Evolutionary conservation across 2,113 vertebrate species (phyloP).

Genomic region (Haemorhous mexicanus): DNA sequence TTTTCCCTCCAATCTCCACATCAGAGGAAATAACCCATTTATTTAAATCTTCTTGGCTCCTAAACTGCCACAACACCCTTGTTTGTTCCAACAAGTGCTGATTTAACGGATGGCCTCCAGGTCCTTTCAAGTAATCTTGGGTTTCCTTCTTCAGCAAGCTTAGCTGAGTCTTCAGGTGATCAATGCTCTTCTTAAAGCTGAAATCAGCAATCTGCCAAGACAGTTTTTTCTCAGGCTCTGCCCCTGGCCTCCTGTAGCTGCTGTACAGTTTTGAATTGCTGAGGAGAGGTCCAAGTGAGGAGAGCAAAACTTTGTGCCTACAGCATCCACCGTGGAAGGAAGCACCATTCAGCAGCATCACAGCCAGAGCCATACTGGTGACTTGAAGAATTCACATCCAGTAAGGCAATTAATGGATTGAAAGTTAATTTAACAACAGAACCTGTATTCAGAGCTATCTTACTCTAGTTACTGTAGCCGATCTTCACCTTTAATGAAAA

Average conservation of each 20-base stretch:
- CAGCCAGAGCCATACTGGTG: constrained; percentile 54
- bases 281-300: constrained; percentile 26
- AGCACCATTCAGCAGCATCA: background rate
- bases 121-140: constrained; percentile 67
- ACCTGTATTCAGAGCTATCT: background rate
- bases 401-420: background rate
- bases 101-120: constrained; percentile 69
- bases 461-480: background rate
- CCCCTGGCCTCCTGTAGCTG: constrained; percentile 80
- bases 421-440: background rate
- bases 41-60: constrained; percentile 81
- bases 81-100: constrained; percentile 84
- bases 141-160: constrained; percentile 77
- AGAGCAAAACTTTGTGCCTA: constrained; percentile 6
- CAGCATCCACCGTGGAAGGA: background rate
- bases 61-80: constrained; percentile 87
- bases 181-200: constrained; percentile 79
- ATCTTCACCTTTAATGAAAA: constrained; percentile 47
- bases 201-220: constrained; percentile 75
- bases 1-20: constrained; percentile 87
- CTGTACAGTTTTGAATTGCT: constrained; percentile 17
- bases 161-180: constrained; percentile 79
- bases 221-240: constrained; percentile 57
- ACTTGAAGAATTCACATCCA: background rate
- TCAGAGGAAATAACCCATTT: constrained; percentile 89